Percentiles rank a stretch among this genome's conserved stretches.
Conservation (phyloP, 1,140 invertebrate species). For the Danaus melanippus region DNA sequence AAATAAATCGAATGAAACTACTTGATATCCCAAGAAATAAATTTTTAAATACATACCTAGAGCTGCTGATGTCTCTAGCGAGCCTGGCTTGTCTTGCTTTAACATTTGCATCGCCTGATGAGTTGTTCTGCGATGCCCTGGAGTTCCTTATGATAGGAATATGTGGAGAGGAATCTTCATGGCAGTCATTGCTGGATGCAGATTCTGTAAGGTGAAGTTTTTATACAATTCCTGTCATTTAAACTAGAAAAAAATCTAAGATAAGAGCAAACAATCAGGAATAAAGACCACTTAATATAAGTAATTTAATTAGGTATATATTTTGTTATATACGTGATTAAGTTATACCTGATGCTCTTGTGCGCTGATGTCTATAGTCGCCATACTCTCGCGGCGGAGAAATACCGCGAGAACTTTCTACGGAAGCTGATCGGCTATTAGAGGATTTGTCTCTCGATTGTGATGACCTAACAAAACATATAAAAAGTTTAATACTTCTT, state of each 20-base stretch:
- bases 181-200: slow-evolving; percentile 55
- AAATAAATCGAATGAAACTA: slow-evolving; percentile 20
- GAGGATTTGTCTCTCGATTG: slow-evolving; percentile 65
- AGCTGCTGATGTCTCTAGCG: slow-evolving; percentile 55
- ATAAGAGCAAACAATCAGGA: too few species aligned
- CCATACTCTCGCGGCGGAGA: slow-evolving; percentile 52
- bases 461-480: slow-evolving; percentile 42
- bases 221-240: not conserved
- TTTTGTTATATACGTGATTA: slow-evolving; percentile 4
- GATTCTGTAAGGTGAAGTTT: slow-evolving; percentile 44
- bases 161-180: slow-evolving; percentile 50
- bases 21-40: slow-evolving; percentile 4
- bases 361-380: slow-evolving; percentile 40
- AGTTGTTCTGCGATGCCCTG: slow-evolving; percentile 40
- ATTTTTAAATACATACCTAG: slow-evolving; percentile 38
- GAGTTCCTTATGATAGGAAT: slow-evolving; percentile 57
- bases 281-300: too few species aligned
- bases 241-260: too few species aligned
- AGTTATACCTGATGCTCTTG: slow-evolving; percentile 51
- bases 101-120: slow-evolving; percentile 55
- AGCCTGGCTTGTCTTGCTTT: slow-evolving; percentile 57
- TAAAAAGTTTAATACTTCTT: slow-evolving; percentile 2
- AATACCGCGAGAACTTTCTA: slow-evolving; percentile 59
- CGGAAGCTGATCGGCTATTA: slow-evolving; percentile 61
- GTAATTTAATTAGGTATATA: not conserved